Percentiles rank a stretch among this genome's conserved stretches.
Evolutionary conservation across 2,113 vertebrate genomes (phyloP).

Genomic region (Puffinus mauretanicus): DNA sequence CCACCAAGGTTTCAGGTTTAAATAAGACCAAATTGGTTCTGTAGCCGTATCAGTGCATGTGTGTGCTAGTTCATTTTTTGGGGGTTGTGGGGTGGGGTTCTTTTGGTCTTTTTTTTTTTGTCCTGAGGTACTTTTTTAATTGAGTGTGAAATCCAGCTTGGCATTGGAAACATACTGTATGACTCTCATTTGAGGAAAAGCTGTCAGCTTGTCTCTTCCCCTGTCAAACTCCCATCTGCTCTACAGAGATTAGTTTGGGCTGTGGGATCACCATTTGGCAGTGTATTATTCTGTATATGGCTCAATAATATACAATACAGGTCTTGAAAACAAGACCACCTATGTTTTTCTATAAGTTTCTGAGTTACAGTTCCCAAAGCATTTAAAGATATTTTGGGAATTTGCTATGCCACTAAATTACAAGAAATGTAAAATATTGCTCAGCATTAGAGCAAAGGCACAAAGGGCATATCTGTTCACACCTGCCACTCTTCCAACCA

Average conservation of each 20-base stretch:
- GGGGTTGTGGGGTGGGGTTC: not conserved
- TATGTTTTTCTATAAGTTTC: not conserved
- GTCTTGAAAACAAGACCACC: constrained; percentile 1
- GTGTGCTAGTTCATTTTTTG: fast-evolving
- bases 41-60: not conserved
- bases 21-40: constrained; percentile 50
- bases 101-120: not conserved
- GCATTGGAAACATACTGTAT: constrained; percentile 9
- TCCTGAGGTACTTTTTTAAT: constrained; percentile 50
- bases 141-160: constrained; percentile 55
- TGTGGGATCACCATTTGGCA: constrained; percentile 39
- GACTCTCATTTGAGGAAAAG: constrained; percentile 51
- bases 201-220: constrained; percentile 56
- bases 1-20: constrained; percentile 32
- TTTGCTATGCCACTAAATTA: not conserved
- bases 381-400: not conserved
- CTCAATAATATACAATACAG: not conserved
- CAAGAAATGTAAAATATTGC: not conserved
- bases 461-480: not conserved
- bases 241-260: constrained; percentile 51
- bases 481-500: not conserved
- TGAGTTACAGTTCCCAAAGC: not conserved
- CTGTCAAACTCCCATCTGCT: constrained; percentile 44
- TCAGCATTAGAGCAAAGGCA: not conserved
- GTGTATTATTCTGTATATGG: not conserved